Base-by-base conservation (phyloP, 2,888 invertebrate genomes). In the Lasioglossum zephyrum region DNA sequence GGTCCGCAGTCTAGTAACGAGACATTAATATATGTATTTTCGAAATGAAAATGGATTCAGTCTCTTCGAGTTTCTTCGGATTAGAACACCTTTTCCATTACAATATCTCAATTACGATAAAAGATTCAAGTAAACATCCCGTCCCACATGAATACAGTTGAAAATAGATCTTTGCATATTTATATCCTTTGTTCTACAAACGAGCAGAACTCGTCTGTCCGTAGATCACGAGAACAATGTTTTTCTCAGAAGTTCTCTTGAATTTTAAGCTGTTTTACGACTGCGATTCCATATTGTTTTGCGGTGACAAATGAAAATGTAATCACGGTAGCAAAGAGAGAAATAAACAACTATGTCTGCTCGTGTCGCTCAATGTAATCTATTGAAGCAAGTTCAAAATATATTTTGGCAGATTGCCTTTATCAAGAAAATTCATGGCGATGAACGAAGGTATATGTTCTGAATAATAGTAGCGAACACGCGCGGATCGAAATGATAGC, bases 381-480 rank as follows among this genome's bases (percentile, higher is more conserved):
- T 75, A 79, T 82, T 77, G n/a, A 66, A 80, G 73, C 79, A 78
- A 49, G 63, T 79, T 73, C 73, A 69, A 75, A 60, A 73, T 63
- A 22, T 77, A 79, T 78, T 79, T 78, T 86, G 83, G 81, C 83
- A 81, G 53, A 36, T 47, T 86, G 77, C 79, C 83, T 53, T 18
- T 63, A 66, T 74, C 72, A 13, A 18, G 66, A 63, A 70, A 81
- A 86, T 81, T 75, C 57, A 79, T 83, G 74, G 77, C 74, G 66
- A 83, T 72, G 36, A 77, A 74, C 22, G n/a, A 81, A 41, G 60
- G 36, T 57, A 81, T 77, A 47, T 44, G 41, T 78, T 18, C 9
- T 44, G 26, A 69, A 70, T 74, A 77, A 60, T 69, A 74, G 41
- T n/a, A 69, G 49, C 49, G 74, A 77, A 69, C 70, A 66, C 82